These are phyloP conservation scores for Smittia sp. DNA, from an alignment of 2,888 invertebrate species.

Conservation along the genomic window DNA sequence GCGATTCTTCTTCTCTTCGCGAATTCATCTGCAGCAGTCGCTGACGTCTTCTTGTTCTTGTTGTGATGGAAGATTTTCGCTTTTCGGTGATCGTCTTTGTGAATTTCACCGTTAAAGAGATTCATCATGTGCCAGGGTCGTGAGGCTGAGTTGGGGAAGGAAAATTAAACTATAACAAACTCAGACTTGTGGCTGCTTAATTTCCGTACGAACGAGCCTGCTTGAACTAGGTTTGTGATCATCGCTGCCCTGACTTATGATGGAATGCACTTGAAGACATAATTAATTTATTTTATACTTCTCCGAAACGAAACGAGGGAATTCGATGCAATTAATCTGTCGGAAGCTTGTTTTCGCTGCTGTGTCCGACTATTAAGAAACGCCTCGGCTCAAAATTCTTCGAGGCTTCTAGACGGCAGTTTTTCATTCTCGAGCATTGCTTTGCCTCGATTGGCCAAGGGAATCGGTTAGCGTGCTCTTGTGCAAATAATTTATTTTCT, in stretches of 20 bases:
- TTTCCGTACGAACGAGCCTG: too few species aligned
- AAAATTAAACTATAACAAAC: too few species aligned
- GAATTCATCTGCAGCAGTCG: neutral
- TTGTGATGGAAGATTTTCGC: too few species aligned
- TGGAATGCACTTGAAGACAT: constrained; percentile 12
- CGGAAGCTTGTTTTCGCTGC: neutral
- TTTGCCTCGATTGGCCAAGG: neutral
- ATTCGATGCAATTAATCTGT: constrained; percentile 26
- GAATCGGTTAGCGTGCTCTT: constrained; percentile 7
- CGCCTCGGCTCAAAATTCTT: neutral
- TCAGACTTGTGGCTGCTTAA: too few species aligned
- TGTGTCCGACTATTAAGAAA: neutral
- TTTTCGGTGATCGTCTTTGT: too few species aligned
- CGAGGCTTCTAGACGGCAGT: neutral
- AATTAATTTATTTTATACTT: constrained; percentile 26
- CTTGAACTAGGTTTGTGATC: too few species aligned
- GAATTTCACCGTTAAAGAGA: constrained; percentile 29
- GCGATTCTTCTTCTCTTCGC: neutral
- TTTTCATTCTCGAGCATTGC: neutral
- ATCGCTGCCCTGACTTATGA: too few species aligned
- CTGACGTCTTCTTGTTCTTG: too few species aligned
- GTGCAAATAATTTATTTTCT: constrained; percentile 13
- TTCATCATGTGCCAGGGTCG: too few species aligned
- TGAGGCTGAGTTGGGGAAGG: too few species aligned
- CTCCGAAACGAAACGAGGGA: neutral